Base-by-base conservation (phyloP, 2,888 invertebrate species). In the Aplocera efformata region DNA sequence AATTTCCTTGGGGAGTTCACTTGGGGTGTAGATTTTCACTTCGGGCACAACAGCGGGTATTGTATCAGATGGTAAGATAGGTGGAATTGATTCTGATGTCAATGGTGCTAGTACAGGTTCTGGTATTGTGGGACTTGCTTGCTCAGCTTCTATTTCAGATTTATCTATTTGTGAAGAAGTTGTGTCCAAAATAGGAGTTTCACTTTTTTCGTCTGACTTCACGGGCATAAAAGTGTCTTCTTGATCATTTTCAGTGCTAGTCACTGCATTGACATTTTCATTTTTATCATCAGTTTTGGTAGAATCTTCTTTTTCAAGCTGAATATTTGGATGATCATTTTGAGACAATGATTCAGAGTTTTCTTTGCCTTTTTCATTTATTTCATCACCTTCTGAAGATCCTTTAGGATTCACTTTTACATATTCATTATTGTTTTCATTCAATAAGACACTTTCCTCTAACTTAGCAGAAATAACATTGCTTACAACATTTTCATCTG, bases 1-100 rank as follows among this genome's bases (percentile, higher is more conserved):
- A 32, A 26, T 44, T 40, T 33, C 33, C 41, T 33, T 21, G n/a
- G 48, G 55, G n/a, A 33, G 6, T 32, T 49, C 38, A 8, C 30
- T 38, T 4, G 33, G 10, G 29, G 26, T 36, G 24, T 23, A 29
- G 23, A 22, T 33, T 46, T 32, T 7, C 10, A 40, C 30, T 23
- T 46, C 37, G 30, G 34, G 36, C 13, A 25, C 13, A 23, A 30
- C 8, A 10, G 25, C 11, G 32, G 48, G 39, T 30, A 40, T 22
- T 10, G 11, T 32, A 5, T 48, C 43, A 25, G 28, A 24, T 31
- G 10, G 7, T 6, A 24, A 9, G 25, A 6, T 8, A 29, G 39
- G 9, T 39, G 58, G 53, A 32, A 36, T 51, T 25, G 56, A 40
- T 22, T 38, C 27, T 1, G 7, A 17, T 2, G 13, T 22, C 6